Base-by-base conservation (phyloP, 2,113 vertebrate genomes). In the Microtus oregoni region DNA sequence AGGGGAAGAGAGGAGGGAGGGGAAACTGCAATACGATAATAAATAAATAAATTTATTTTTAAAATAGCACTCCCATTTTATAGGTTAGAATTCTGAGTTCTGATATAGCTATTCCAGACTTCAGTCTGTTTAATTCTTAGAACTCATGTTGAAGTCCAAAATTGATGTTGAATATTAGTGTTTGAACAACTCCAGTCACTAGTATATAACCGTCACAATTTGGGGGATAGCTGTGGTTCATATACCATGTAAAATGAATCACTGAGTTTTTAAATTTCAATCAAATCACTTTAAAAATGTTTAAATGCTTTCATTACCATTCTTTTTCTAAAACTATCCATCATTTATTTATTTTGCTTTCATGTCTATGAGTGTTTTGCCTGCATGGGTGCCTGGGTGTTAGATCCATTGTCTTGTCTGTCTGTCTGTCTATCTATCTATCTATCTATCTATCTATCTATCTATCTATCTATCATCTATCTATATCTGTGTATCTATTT, bases 231-330 rank as follows among this genome's bases (percentile, higher is more conserved):
- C 58, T 38, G 72, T 50, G 67, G 89, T 67, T 92, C 55, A 76
- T 30, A 24, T 20, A 35, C 52, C 47, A 75, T 19, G 41, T 75
- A 73, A 38, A 55, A 38, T 70, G 88, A 91, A 73, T 90, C 77
- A 28, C 50, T 96, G 81, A 76, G 75, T 82, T 94, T 94, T 91
- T 15, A 85, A 86, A 52, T 89, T 82, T 70, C 67, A 83, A 55
- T 55, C 88, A 65, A 67, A 22, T 86, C 38, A 73, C 11, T 73
- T 93, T 75, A 87, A 63, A 93, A 88, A 85, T 44, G 47, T 83
- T 55, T 7, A 50, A 92, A 50, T 75, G 70, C 50, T 77, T 70
- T 22, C 65, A n/a, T 86, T 61, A 58, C 20, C 22, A 61, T 79
- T 67, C 38, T 85, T 9, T 65, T 85, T 65, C 8, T 67, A 47